A percentile compares a stretch with the other conserved stretches of the same genome.
Conservation (phyloP, 1,140 invertebrate species). For the Drosophila chauvacae region DNA sequence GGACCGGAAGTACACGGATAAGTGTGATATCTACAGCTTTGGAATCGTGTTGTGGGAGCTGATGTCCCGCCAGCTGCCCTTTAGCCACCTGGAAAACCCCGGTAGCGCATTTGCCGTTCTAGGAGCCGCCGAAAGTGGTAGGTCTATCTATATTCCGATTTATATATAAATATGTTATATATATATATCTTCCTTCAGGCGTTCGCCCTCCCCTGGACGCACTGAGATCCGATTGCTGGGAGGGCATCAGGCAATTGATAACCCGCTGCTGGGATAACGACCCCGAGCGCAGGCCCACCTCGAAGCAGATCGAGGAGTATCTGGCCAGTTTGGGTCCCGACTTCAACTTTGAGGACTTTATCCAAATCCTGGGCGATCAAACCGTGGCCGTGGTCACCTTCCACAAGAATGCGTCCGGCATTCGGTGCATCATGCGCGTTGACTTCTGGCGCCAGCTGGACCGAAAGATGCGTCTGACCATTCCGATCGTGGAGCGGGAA, state of each 20-base stretch:
- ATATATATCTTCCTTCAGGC: not conserved
- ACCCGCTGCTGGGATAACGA: not conserved
- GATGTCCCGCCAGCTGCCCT: conserved; percentile 27
- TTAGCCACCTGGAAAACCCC: conserved; percentile 11
- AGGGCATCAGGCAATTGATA: conserved; percentile 13
- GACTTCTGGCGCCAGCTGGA: not conserved
- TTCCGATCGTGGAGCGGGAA: conserved; percentile 10
- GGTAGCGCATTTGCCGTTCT: not conserved
- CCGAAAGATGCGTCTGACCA: not conserved
- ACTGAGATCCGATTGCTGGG: conserved; percentile 18
- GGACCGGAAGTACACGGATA: conserved; percentile 18
- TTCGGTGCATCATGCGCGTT: not conserved
- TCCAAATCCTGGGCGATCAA: conserved; percentile 6
- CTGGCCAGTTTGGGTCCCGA: not conserved
- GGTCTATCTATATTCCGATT: not conserved
- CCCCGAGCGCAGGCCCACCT: not conserved
- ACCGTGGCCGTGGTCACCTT: conserved; percentile 15
- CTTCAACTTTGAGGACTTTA: conserved; percentile 2
- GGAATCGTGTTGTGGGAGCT: conserved; percentile 46
- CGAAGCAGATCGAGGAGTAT: not conserved
- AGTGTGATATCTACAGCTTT: conserved; percentile 53
- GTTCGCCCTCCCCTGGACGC: not conserved
- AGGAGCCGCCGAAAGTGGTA: conserved; percentile 1
- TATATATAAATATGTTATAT: not conserved
- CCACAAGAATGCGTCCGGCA: not conserved